Percentiles rank a stretch among this genome's conserved stretches.
These are phyloP conservation scores for Meteorus cinctellus DNA, from an alignment of 2,888 invertebrate genomes.

Conservation along the genomic window DNA sequence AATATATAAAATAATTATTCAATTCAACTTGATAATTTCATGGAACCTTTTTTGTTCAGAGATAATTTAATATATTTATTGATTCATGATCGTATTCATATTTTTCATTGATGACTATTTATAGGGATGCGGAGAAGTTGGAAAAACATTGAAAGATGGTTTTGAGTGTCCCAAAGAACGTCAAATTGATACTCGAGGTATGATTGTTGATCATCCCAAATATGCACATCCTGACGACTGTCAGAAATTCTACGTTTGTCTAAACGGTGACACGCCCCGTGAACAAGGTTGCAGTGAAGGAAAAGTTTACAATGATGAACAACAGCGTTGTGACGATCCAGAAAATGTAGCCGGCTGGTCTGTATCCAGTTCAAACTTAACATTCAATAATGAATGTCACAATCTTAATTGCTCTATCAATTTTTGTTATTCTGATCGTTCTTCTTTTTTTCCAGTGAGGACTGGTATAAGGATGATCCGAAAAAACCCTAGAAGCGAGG, in stretches of 20 bases:
- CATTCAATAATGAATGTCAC: too few relatives aligned
- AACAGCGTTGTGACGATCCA: constrained; percentile 89
- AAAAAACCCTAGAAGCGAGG: constrained; percentile 62
- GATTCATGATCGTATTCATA: too few relatives aligned
- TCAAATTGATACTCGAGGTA: constrained; percentile 80
- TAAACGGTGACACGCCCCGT: constrained; percentile 90
- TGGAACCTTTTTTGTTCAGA: neutral
- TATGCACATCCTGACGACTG: constrained; percentile 91
- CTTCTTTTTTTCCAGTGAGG: constrained; percentile 78
- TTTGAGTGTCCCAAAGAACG: constrained; percentile 87
- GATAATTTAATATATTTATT: too few relatives aligned
- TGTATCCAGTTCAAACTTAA: constrained; percentile 62
- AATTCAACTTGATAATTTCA: constrained; percentile 45
- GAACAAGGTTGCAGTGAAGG: constrained; percentile 90
- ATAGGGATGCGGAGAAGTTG: constrained; percentile 68
- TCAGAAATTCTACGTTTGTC: constrained; percentile 92
- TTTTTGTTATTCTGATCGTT: constrained; percentile 39
- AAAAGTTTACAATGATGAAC: constrained; percentile 92
- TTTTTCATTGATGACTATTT: constrained; percentile 29
- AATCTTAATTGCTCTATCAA: neutral
- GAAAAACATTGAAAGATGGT: constrained; percentile 83
- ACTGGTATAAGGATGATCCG: constrained; percentile 92
- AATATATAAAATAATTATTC: constrained; percentile 15
- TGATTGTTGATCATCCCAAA: constrained; percentile 86
- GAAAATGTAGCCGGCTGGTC: constrained; percentile 94